These are phyloP conservation scores for Pammene fasciana DNA, from an alignment of 2,888 invertebrate genomes.

Conservation along the genomic window DNA sequence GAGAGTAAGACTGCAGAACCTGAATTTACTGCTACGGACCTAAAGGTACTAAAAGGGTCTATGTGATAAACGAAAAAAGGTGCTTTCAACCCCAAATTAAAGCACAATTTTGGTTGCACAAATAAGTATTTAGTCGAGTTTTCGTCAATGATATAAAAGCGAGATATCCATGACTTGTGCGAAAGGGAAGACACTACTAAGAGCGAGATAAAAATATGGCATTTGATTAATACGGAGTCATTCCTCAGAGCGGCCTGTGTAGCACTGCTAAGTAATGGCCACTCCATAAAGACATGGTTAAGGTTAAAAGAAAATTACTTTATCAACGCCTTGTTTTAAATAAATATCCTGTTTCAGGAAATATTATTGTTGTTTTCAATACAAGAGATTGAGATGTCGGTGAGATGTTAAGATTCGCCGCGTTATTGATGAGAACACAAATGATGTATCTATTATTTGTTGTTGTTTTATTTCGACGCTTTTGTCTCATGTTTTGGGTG, in stretches of 20 bases:
- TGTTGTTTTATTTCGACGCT: slow-evolving; percentile 67
- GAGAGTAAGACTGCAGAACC: slow-evolving; percentile 82
- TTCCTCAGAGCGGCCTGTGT: slow-evolving; percentile 83
- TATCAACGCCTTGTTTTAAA: slow-evolving; percentile 84
- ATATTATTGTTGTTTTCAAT: slow-evolving; percentile 82
- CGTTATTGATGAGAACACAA: slow-evolving; percentile 80
- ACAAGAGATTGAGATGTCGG: slow-evolving; percentile 82
- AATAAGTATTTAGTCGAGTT: slow-evolving; percentile 38
- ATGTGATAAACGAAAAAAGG: slow-evolving; percentile 40
- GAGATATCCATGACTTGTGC: slow-evolving; percentile 77
- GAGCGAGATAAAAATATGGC: slow-evolving; percentile 78
- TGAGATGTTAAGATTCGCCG: slow-evolving; percentile 77
- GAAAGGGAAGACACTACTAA: slow-evolving; percentile 63
- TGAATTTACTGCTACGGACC: slow-evolving; percentile 53
- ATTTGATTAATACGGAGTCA: slow-evolving; percentile 83
- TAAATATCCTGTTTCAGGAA: slow-evolving; percentile 84
- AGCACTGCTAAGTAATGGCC: slow-evolving; percentile 84
- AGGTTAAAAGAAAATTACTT: slow-evolving; percentile 84
- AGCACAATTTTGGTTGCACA: slow-evolving; percentile 39
- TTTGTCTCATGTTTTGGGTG: slow-evolving; percentile 51
- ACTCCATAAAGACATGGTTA: slow-evolving; percentile 84
- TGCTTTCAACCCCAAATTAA: slow-evolving; percentile 39
- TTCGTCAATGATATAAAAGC: slow-evolving; percentile 56
- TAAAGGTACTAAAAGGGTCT: slow-evolving; percentile 54
- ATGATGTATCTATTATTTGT: slow-evolving; percentile 71